Evolutionary conservation across 2,888 invertebrate species (phyloP), one percentile per base, ranked within the genome.

Genomic region (Phasia obesa): DNA sequence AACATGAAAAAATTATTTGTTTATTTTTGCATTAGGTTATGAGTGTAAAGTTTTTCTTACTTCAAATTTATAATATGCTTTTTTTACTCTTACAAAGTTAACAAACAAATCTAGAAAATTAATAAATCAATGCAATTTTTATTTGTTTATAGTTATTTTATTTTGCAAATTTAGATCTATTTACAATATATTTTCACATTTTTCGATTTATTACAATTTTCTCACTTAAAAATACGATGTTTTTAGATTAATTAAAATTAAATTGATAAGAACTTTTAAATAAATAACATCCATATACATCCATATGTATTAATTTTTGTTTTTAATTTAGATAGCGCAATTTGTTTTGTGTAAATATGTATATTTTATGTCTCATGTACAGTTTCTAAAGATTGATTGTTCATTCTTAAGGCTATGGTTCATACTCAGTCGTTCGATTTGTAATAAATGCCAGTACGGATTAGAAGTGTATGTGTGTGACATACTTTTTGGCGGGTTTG

Each of bases 101-200:
- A 17, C 23, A 55, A 25, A 38, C 2, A 71, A 49, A 31, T 53
- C 17, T 51, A 25, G 51, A 55, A 65, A 73, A 73, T 73, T 44
- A 73, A 44, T 49, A 65, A 70, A 59, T 69, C 77, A 77, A 81
- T 81, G 81, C 82, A 82, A 78, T 69, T 69, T n/a, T 64, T 77
- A 53, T 65, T 62, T 15, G 31, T 60, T n/a, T 55, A 3, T 69
- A 47, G 31, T 57, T 80, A 67, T 19, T 53, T 55, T 62, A 35
- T 31, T 59, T 49, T 27, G 7, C 25, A 42, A 35, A 38, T 42
- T 38, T 35, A 23, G 11, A 59, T 53, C 42, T 60, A 35, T 57
- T 59, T 71, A 51, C 2, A 38, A n/a, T n/a, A n/a, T 38, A n/a
- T 55, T 19, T 44, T 7, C 15, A 15, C 4, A 42, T 2, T 35